These are phyloP conservation scores for Eumaeus atala DNA, from an alignment of 1,140 invertebrate genomes.

Conservation along the genomic window DNA sequence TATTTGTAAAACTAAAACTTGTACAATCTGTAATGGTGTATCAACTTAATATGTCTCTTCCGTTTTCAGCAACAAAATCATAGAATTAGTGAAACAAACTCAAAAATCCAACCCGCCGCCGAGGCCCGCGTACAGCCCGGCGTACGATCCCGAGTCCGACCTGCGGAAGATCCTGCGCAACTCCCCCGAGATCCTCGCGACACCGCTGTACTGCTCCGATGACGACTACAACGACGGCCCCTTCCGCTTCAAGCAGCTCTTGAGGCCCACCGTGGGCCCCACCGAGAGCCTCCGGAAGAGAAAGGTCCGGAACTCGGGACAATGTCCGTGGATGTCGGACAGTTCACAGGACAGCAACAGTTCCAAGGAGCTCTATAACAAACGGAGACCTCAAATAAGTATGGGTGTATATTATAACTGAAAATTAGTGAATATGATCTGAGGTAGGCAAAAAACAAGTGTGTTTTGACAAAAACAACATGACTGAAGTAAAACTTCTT, in stretches of 20 bases:
- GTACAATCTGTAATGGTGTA: too few species aligned
- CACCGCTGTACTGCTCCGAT: conserved; percentile 58
- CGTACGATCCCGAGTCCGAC: conserved; percentile 61
- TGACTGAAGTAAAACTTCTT: too few species aligned
- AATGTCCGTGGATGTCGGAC: conserved; percentile 63
- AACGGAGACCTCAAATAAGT: conserved; percentile 59
- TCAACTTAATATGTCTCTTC: not conserved
- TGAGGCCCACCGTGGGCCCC: conserved; percentile 80
- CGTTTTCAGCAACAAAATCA: conserved; percentile 68
- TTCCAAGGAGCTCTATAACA: conserved; percentile 53
- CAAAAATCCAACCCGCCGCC: conserved; percentile 49
- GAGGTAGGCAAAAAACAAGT: too few species aligned
- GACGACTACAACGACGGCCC: conserved; percentile 78
- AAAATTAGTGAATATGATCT: not conserved
- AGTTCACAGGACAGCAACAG: conserved; percentile 61
- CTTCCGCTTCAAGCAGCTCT: conserved; percentile 81
- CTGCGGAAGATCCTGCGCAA: conserved; percentile 71
- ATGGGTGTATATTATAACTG: conserved; percentile 69
- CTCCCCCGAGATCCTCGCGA: conserved; percentile 68
- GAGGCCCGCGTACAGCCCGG: conserved; percentile 45
- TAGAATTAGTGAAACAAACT: conserved; percentile 59
- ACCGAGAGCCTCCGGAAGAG: conserved; percentile 82
- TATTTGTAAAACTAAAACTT: too few species aligned
- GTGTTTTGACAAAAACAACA: too few species aligned
- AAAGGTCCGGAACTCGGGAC: conserved; percentile 69